phyloP scores from a whole-genome alignment of 64 coral and sea anemone genomes.

The Orbicella faveolata region DNA sequence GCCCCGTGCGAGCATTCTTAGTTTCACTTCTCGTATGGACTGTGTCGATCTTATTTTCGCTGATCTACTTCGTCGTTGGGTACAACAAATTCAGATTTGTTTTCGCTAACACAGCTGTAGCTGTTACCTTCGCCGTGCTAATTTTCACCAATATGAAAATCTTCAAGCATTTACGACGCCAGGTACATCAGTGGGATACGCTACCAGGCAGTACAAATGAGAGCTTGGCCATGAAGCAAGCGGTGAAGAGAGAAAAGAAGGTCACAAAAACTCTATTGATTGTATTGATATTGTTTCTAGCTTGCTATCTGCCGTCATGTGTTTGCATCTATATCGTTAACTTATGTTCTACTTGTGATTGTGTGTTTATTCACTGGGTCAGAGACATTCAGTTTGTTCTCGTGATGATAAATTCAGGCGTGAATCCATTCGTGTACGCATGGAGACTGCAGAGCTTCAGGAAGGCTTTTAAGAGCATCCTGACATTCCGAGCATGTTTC shows the following conservation, averaged over 20 bases:
- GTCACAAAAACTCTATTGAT: conserved; percentile 70
- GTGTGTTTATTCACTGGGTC: conserved; percentile 69
- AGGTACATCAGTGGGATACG: conserved; percentile 57
- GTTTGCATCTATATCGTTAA: conserved; percentile 77
- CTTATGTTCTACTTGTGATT: conserved; percentile 61
- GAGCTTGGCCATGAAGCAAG: conserved; percentile 19
- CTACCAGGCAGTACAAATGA: conserved; percentile 27
- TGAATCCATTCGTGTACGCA: conserved; percentile 78
- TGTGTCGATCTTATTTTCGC: conserved; percentile 42
- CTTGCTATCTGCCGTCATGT: conserved; percentile 60
- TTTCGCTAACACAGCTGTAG: conserved; percentile 82
- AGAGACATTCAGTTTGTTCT: conserved; percentile 75
- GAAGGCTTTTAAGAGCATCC: conserved; percentile 32
- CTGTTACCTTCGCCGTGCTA: conserved; percentile 56
- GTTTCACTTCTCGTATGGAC: conserved; percentile 58
- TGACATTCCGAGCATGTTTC: neutral
- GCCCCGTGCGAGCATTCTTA: conserved; percentile 4
- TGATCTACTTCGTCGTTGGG: conserved; percentile 81
- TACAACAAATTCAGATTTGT: conserved; percentile 76
- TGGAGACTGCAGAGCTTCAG: conserved; percentile 54
- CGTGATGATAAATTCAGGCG: conserved; percentile 52
- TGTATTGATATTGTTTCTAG: conserved; percentile 61
- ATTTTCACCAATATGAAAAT: conserved; percentile 68
- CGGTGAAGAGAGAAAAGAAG: conserved; percentile 60
- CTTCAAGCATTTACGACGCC: conserved; percentile 37